Evolutionary conservation across 2,113 vertebrate genomes (phyloP), one percentile per base, ranked within the genome.

Genomic region (Oryctolagus cuniculus): DNA sequence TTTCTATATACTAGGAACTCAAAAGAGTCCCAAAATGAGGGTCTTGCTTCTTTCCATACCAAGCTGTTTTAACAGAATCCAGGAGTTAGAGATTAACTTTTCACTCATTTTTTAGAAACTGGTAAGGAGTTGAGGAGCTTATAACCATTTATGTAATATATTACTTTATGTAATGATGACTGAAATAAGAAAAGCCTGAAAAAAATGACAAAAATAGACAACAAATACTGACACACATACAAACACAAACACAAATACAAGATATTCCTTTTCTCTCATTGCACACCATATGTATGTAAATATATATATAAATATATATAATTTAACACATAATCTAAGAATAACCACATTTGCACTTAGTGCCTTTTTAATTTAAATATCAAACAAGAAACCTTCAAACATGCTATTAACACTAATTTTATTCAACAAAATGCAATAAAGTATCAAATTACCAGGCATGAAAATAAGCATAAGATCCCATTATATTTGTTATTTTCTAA

Each of bases 401-500:
- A 86, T 85, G 36, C 36, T 90, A 34, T 95, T 96, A 93, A 82
- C 96, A 96, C 97, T 95, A 44, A 95, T 89, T 90, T 31, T 93
- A 53, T 69, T 87, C 64, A 85, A 93, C 49, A 73, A 90, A 98
- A 92, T 87, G 69, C 31, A 95, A 87, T 91, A 94, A 89, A 55
- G 75, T 94, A 74, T 31, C 29, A 70, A 90, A 51, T 72, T 0
- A 0, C 19, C 61, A 95, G 75, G 91, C 38, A 96, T 93, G 69
- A 96, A 97, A 96, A 86, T 92, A 96, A 97, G 97, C 97, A 86
- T 36, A 91, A 34, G 16, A 93, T 85, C 58, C 29, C 84, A 88
- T 25, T 82, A 3, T 36, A 44, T 77, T 82, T 85, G 61, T 80
- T 90, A 72, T 84, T 95, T 96, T 95, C 53, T 72, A 21, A 6